These are phyloP conservation scores for Dicrurus megarhynchus DNA, from an alignment of 2,113 vertebrate species.

Conservation along the genomic window DNA sequence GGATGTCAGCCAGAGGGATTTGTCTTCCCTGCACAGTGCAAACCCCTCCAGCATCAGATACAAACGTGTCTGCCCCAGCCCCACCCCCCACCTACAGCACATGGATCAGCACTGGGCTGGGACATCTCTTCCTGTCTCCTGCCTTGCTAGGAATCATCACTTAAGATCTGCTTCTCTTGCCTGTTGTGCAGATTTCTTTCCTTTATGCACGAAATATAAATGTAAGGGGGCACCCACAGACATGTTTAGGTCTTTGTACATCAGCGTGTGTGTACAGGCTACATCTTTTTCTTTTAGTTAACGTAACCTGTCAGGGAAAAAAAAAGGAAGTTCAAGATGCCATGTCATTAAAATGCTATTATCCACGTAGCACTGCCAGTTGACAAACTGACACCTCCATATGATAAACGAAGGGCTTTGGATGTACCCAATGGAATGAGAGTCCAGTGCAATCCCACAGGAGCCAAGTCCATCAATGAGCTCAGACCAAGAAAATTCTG, in stretches of 20 bases:
- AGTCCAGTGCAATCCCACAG: not conserved
- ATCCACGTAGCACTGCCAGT: not conserved
- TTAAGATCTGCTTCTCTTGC: not conserved
- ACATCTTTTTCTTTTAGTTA: not conserved
- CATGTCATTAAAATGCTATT: not conserved
- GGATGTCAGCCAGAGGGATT: not conserved
- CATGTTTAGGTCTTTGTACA: not conserved
- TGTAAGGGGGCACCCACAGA: accelerated
- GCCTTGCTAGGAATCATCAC: not conserved
- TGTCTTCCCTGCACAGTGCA: not conserved
- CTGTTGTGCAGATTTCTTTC: not conserved
- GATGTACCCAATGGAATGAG: not conserved
- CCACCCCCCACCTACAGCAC: not conserved
- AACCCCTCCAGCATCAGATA: not conserved
- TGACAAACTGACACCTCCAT: not conserved
- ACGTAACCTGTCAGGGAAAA: not conserved
- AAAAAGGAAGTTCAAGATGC: not conserved
- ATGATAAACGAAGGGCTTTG: not conserved
- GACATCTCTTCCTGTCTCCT: not conserved
- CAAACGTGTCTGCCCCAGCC: accelerated
- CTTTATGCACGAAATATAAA: not conserved
- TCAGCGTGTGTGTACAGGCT: not conserved
- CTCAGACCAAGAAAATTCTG: not conserved
- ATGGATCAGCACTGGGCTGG: not conserved
- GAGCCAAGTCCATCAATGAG: not conserved